Evolutionary conservation across 1,140 invertebrate species (phyloP).

Genomic region (Contarinia nasturtii): DNA sequence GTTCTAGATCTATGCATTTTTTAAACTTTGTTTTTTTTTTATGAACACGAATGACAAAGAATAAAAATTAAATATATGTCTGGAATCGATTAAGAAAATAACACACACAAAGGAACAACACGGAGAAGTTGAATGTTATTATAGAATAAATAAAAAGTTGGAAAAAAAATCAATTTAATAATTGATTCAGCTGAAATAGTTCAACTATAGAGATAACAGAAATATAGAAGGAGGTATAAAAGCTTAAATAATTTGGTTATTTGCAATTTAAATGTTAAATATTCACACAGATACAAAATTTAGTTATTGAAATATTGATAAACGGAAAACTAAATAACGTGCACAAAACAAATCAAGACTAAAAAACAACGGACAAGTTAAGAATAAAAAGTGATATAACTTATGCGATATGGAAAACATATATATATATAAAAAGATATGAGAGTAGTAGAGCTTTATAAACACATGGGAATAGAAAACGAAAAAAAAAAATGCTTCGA

Average conservation of each 20-base stretch:
- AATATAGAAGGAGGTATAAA: constrained; percentile 9
- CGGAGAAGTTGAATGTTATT: constrained; percentile 7
- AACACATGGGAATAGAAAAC: neutral
- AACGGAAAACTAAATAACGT: too few relatives aligned
- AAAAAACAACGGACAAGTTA: too few relatives aligned
- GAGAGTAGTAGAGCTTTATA: too few relatives aligned
- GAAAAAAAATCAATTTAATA: constrained; percentile 3
- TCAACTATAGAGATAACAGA: constrained; percentile 5
- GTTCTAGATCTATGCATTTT: too few relatives aligned
- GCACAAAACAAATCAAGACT: too few relatives aligned
- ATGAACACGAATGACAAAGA: too few relatives aligned
- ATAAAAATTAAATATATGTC: too few relatives aligned
- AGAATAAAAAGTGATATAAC: too few relatives aligned
- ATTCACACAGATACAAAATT: neutral
- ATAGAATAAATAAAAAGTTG: constrained; percentile 7
- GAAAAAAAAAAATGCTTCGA: too few relatives aligned
- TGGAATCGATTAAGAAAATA: constrained; percentile 10
- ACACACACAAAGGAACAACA: constrained; percentile 12
- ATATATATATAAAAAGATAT: neutral
- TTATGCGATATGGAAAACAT: neutral
- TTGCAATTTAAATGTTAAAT: constrained; percentile 1
- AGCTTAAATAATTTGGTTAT: constrained; percentile 15
- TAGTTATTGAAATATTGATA: neutral
- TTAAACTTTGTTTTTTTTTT: too few relatives aligned
- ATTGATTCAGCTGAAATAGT: neutral